A percentile compares a stretch with the other conserved stretches of the same genome.
Evolutionary conservation across 2,888 invertebrate genomes (phyloP).

Genomic region (Limnephilus lunatus): DNA sequence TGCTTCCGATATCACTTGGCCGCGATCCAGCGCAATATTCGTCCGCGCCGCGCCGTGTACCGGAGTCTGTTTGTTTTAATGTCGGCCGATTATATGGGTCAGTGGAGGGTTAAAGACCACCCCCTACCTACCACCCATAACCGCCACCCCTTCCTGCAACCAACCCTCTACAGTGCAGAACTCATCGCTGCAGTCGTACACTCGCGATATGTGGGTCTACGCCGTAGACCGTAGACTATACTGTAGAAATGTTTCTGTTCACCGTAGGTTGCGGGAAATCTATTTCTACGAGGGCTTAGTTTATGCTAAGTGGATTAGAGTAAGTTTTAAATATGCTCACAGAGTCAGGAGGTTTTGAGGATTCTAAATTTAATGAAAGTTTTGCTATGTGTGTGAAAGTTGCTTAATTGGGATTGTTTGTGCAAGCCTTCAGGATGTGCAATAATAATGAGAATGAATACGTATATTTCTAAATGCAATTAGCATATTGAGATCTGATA

Average conservation of each 20-base stretch:
- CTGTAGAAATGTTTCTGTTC: background rate
- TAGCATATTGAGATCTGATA: no score
- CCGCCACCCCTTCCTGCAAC: no score
- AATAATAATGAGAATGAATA: no score
- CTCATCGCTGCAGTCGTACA: background rate
- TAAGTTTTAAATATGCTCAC: background rate
- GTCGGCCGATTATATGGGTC: conserved; percentile 52
- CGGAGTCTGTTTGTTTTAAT: conserved; percentile 51
- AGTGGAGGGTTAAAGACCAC: conserved; percentile 46
- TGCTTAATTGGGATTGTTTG: background rate
- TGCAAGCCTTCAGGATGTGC: background rate
- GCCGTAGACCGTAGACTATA: background rate
- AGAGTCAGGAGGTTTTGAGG: background rate
- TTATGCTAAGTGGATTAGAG: background rate
- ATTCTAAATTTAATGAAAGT: background rate
- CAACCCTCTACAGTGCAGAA: background rate
- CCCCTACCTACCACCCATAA: background rate
- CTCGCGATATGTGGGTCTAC: background rate
- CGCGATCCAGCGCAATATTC: conserved; percentile 51
- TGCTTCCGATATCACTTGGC: conserved; percentile 49
- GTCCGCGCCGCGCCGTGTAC: conserved; percentile 25
- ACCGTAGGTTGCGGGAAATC: background rate
- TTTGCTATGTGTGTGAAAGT: background rate
- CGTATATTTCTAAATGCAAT: no score
- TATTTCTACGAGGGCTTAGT: background rate